Conservation (phyloP, 2,888 invertebrate species). For the Allygus modestus region DNA sequence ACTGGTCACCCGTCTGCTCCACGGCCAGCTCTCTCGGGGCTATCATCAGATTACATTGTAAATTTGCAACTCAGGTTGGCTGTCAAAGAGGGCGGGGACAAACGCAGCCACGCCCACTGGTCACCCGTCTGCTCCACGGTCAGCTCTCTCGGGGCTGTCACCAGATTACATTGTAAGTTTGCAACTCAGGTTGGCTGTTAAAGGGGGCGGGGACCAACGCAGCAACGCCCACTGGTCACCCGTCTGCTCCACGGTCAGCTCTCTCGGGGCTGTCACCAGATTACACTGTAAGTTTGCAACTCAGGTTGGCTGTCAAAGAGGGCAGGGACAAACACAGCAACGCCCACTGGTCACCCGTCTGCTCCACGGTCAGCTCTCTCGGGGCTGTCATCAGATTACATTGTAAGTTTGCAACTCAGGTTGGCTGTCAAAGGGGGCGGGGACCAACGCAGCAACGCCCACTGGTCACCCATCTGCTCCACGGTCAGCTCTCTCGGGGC, state of each 20-base stretch:
- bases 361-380: conserved; percentile 1
- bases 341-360: too few relatives aligned
- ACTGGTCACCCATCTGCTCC: too few relatives aligned
- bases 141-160: conserved; percentile 57
- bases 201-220: conserved; percentile 60
- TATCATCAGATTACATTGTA: neutral
- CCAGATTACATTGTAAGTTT: neutral
- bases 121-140: conserved; percentile 63
- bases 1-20: conserved; percentile 63
- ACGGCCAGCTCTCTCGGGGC: conserved; percentile 59
- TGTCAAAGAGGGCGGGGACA: conserved; percentile 57
- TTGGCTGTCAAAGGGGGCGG: too few relatives aligned
- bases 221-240: conserved; percentile 64
- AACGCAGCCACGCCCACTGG: conserved; percentile 63
- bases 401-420: too few relatives aligned
- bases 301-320: too few relatives aligned
- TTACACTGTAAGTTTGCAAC: neutral
- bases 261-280: conserved; percentile 54
- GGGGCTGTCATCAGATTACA: conserved; percentile 37
- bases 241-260: conserved; percentile 61
- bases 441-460: too few relatives aligned
- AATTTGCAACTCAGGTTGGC: conserved; percentile 43
- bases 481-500: too few relatives aligned
- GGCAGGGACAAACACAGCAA: too few relatives aligned
- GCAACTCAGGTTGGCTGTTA: conserved; percentile 57